These are phyloP conservation scores for Pseudorhiza aurosa DNA, from an alignment of 30 jellyfish, hydroid and myxozoan species.

Conservation along the genomic window DNA sequence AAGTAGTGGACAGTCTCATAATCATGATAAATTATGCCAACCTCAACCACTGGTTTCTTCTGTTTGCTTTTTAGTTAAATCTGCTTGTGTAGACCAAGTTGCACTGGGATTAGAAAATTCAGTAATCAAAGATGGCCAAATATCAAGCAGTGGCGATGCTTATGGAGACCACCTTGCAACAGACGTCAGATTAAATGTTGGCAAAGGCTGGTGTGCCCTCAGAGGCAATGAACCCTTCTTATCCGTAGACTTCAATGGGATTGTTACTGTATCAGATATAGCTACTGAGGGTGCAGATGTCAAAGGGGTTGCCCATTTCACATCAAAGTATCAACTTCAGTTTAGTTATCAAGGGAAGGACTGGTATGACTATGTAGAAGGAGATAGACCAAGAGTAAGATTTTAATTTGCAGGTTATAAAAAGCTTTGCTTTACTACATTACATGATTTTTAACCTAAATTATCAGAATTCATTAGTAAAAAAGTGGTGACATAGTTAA, in stretches of 20 bases:
- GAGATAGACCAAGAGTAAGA: conserved; percentile 4
- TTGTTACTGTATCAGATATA: conserved; percentile 36
- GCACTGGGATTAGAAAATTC: conserved; percentile 23
- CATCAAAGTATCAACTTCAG: conserved; percentile 8
- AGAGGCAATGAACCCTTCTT: background rate
- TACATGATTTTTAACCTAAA: too few relatives aligned
- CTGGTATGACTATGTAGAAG: conserved; percentile 27
- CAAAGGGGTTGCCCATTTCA: background rate
- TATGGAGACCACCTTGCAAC: conserved; percentile 6
- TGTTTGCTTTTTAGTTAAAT: background rate
- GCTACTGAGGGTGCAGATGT: conserved; percentile 52
- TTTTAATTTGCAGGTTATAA: too few relatives aligned
- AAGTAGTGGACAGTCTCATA: too few relatives aligned
- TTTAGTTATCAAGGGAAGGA: conserved; percentile 11
- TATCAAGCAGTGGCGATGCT: background rate
- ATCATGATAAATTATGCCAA: too few relatives aligned
- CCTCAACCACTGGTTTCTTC: too few relatives aligned
- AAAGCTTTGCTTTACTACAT: too few relatives aligned
- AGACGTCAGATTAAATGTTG: conserved; percentile 15
- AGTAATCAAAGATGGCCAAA: background rate
- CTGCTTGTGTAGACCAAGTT: conserved; percentile 3
- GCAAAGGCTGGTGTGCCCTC: conserved; percentile 55
- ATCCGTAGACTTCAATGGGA: conserved; percentile 1
- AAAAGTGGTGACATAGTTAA: too few relatives aligned
- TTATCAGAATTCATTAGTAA: too few relatives aligned